These are phyloP conservation scores for Trichogramma evanescens DNA, from an alignment of 2,888 invertebrate species.

Conservation along the genomic window DNA sequence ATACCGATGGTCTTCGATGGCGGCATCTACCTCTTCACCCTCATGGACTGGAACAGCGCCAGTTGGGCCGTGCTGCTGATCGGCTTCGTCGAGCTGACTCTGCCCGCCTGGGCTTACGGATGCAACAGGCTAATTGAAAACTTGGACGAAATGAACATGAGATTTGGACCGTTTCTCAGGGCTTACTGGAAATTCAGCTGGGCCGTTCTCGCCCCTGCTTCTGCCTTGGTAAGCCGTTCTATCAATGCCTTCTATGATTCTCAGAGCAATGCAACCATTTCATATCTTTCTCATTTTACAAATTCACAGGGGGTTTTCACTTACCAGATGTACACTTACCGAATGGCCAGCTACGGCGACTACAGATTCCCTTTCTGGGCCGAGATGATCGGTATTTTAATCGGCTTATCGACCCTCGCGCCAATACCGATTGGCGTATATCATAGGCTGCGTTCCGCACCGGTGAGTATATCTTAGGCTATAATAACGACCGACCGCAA, in stretches of 20 bases:
- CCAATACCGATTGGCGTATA: slow-evolving; percentile 62
- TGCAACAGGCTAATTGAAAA: slow-evolving; percentile 55
- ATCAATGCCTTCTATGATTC: neutral
- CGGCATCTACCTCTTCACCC: slow-evolving; percentile 65
- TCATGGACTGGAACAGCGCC: slow-evolving; percentile 72
- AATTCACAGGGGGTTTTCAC: slow-evolving; percentile 61
- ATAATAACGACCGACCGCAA: no score
- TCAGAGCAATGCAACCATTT: neutral
- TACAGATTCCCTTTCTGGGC: slow-evolving; percentile 68
- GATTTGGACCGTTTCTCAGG: slow-evolving; percentile 53
- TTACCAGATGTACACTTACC: slow-evolving; percentile 66
- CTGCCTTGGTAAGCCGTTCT: slow-evolving; percentile 59
- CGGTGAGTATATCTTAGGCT: slow-evolving; percentile 41
- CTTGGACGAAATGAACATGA: slow-evolving; percentile 59
- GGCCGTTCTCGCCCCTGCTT: slow-evolving; percentile 63
- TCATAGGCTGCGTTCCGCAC: slow-evolving; percentile 46
- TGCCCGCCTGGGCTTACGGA: slow-evolving; percentile 66
- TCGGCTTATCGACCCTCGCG: slow-evolving; percentile 63
- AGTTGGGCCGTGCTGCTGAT: slow-evolving; percentile 69
- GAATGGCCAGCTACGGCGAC: slow-evolving; percentile 57
- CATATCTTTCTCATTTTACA: neutral
- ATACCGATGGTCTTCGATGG: slow-evolving; percentile 71
- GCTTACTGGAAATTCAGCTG: slow-evolving; percentile 69
- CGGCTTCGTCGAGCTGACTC: slow-evolving; percentile 60
- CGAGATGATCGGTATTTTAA: slow-evolving; percentile 62